Percentiles rank a stretch among this genome's conserved stretches.
These are phyloP conservation scores for Willowsia nigromaculata DNA, from an alignment of 2,888 invertebrate genomes.

Conservation along the genomic window DNA sequence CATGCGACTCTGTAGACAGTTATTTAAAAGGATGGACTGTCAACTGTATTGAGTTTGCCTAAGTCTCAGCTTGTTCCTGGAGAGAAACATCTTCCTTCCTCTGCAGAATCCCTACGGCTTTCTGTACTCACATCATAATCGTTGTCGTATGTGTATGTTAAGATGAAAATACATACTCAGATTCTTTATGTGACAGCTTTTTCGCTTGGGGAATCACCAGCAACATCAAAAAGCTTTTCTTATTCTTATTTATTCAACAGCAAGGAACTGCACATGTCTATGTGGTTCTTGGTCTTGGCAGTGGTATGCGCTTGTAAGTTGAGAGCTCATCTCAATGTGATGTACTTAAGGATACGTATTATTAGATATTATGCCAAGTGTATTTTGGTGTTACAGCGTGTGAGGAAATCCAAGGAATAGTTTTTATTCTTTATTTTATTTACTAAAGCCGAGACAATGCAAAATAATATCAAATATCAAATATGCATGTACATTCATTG, in stretches of 20 bases:
- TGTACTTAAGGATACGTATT: not conserved
- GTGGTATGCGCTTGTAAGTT: not conserved
- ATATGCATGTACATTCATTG: no score
- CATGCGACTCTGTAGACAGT: not conserved
- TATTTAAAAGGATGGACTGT: not conserved
- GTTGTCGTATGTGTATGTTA: not conserved
- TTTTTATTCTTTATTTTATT: not conserved
- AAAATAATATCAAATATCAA: no score
- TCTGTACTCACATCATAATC: not conserved
- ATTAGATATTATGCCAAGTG: not conserved
- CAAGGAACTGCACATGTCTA: not conserved
- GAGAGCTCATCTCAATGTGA: not conserved
- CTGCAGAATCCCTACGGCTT: not conserved
- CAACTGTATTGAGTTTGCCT: not conserved
- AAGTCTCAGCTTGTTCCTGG: not conserved
- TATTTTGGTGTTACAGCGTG: not conserved
- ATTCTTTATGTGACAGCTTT: conserved; percentile 47
- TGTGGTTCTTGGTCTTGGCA: no score
- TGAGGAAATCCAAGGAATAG: not conserved
- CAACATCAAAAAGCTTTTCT: conserved; percentile 41
- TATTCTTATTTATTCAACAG: not conserved
- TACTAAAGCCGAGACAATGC: no score
- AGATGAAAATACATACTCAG: conserved; percentile 2
- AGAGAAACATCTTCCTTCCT: not conserved
- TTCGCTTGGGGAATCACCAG: not conserved